Conservation (phyloP, 2,113 vertebrate genomes). For the Asarcornis scutulata region DNA sequence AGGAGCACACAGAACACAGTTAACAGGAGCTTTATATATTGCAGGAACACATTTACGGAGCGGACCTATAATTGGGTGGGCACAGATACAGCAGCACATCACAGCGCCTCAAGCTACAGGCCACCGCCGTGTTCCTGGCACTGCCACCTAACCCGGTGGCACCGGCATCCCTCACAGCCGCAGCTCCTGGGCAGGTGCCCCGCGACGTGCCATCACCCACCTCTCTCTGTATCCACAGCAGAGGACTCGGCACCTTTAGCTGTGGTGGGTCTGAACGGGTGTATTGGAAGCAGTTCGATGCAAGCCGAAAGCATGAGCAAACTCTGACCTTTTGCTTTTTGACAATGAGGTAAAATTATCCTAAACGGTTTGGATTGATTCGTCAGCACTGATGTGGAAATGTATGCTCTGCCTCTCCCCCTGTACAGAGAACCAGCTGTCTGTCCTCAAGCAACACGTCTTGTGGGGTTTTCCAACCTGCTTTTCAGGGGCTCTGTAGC, state of each 20-base stretch:
- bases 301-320: slow-evolving; percentile 37
- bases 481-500: slow-evolving; percentile 88
- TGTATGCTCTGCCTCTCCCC: slow-evolving; percentile 27
- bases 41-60: neutral
- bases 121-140: neutral
- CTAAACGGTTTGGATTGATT: slow-evolving; percentile 44
- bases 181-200: neutral
- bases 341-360: slow-evolving; percentile 55
- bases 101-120: neutral
- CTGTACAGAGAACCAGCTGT: slow-evolving; percentile 31
- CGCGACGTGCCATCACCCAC: fast-evolving
- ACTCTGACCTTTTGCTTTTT: slow-evolving; percentile 28
- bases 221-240: neutral
- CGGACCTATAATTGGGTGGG: neutral
- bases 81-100: neutral
- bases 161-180: neutral
- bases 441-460: neutral
- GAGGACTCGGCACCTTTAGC: neutral
- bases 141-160: neutral
- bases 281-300: slow-evolving; percentile 44
- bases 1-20: slow-evolving; percentile 6
- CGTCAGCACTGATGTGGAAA: slow-evolving; percentile 50
- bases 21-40: neutral
- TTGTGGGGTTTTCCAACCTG: neutral
- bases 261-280: slow-evolving; percentile 2